Percentiles rank a stretch among this genome's conserved stretches.
Conservation (phyloP, 1,140 invertebrate species). For the Aphelenchoides avenae region DNA sequence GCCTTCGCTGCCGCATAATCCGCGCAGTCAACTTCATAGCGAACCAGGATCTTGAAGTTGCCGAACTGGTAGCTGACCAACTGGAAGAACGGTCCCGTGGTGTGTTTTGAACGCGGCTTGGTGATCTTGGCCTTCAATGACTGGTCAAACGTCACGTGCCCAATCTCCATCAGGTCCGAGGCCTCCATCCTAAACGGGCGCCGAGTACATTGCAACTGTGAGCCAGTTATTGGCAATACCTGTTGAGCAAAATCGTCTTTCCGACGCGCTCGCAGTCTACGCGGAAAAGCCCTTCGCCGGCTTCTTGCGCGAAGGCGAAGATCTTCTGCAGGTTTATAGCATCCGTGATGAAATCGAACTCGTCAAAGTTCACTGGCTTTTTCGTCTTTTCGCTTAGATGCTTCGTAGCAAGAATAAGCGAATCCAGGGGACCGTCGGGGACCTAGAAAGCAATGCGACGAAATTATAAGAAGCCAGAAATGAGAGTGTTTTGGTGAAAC, state of each 20-base stretch:
- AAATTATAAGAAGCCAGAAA: too few species aligned
- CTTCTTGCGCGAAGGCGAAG: slow-evolving; percentile 58
- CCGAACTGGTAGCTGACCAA: slow-evolving; percentile 57
- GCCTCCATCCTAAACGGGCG: slow-evolving; percentile 55
- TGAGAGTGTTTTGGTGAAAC: neutral
- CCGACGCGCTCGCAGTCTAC: slow-evolving; percentile 59
- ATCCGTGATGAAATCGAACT: slow-evolving; percentile 58
- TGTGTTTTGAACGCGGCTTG: slow-evolving; percentile 50
- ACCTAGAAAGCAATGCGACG: too few species aligned
- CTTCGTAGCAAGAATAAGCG: slow-evolving; percentile 55
- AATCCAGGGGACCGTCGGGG: slow-evolving; percentile 44
- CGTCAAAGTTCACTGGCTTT: slow-evolving; percentile 54
- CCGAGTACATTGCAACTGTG: neutral
- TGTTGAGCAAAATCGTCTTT: slow-evolving; percentile 52
- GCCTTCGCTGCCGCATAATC: slow-evolving; percentile 51
- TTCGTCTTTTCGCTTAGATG: slow-evolving; percentile 47
- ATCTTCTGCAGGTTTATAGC: slow-evolving; percentile 58
- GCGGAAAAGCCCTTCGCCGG: slow-evolving; percentile 49
- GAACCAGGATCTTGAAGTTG: slow-evolving; percentile 54
- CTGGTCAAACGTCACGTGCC: slow-evolving; percentile 57
- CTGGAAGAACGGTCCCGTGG: slow-evolving; percentile 58
- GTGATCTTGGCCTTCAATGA: slow-evolving; percentile 53
- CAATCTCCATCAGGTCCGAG: slow-evolving; percentile 57
- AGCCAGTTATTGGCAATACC: slow-evolving; percentile 20
- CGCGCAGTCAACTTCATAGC: slow-evolving; percentile 55